Base-by-base conservation (phyloP, 2,888 invertebrate genomes). In the Apocheima hispidaria region DNA sequence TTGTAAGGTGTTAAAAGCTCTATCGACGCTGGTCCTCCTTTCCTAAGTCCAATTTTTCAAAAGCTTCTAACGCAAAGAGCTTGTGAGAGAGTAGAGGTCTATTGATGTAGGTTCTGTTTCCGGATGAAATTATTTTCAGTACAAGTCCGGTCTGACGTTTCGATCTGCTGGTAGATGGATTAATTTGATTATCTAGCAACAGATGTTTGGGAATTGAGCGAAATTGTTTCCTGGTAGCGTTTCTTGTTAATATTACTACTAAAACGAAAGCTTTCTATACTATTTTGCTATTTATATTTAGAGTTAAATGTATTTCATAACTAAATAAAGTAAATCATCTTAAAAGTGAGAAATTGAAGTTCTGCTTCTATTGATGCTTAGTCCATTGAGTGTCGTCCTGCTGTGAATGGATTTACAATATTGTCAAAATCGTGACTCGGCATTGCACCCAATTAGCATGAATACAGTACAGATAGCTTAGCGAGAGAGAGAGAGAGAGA, bases 151-250 rank as follows among this genome's bases (percentile, higher is more conserved):
- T 71, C 85, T 91, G 92, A 90, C 92, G 87, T 91, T 92, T 91
- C 92, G 92, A 92, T 92, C 86, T 87, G 87, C 81, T 86, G 81
- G 84, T 84, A 90, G 91, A 92, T 92, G 92, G 92, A 92, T 92
- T 91, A 90, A 92, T 91, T 90, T 90, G 91, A 92, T 92, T 88
- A 91, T 82, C 77, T 83, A 68, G 76, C 81, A 87, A 83, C 92
- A 92, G 90, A 90, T 92, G 92, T 46, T 57, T 20, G 51, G 23
- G 66, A 67, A 52, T 59, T 59, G 40, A 30, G n/a, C 26, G 43
- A 56, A 43, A 60, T 33, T 49, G 38, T 43, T 56, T 54, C 43
- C 41, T 38, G 16, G 33, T 33, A 43, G n/a, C 30, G 33, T 48
- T 54, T 35, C 12, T 30, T 23, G 20, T 6, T 23, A 36, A 51